phyloP scores from a whole-genome alignment of 2,113 vertebrate species.

The Entomyzon cyanotis region DNA sequence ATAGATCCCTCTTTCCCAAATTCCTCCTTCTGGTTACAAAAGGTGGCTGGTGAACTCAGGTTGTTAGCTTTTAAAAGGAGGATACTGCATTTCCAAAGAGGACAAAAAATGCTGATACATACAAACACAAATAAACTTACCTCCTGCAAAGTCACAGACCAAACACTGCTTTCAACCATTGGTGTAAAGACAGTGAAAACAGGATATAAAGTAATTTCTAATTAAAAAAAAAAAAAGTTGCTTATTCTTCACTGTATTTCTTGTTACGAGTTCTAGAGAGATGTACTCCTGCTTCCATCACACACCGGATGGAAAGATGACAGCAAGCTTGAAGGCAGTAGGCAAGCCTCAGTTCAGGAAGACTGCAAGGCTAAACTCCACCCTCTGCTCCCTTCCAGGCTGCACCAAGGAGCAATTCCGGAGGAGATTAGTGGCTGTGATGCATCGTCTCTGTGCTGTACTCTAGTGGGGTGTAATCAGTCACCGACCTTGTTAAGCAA shows the following conservation, averaged over 20 bases:
- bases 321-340: not conserved
- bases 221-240: slow-evolving; percentile 22
- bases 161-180: slow-evolving; percentile 80
- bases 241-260: slow-evolving; percentile 9
- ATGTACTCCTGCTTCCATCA: not conserved
- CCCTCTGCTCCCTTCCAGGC: slow-evolving; percentile 39
- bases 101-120: slow-evolving; percentile 57
- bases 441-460: slow-evolving; percentile 11
- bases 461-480: not conserved
- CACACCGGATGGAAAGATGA: not conserved
- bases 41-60: not conserved
- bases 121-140: slow-evolving; percentile 78
- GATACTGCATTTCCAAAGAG: slow-evolving; percentile 75
- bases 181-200: slow-evolving; percentile 74
- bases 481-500: slow-evolving; percentile 45
- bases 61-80: slow-evolving; percentile 69
- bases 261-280: not conserved
- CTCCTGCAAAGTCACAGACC: slow-evolving; percentile 77
- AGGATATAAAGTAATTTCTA: slow-evolving; percentile 67
- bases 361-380: slow-evolving; percentile 47
- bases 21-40: not conserved
- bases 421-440: not conserved
- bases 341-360: slow-evolving; percentile 52
- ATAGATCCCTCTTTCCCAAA: not conserved
- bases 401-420: not conserved